Conservation (phyloP, 2,797 vertebrate genomes). For the Euphonia xanthogaster region DNA sequence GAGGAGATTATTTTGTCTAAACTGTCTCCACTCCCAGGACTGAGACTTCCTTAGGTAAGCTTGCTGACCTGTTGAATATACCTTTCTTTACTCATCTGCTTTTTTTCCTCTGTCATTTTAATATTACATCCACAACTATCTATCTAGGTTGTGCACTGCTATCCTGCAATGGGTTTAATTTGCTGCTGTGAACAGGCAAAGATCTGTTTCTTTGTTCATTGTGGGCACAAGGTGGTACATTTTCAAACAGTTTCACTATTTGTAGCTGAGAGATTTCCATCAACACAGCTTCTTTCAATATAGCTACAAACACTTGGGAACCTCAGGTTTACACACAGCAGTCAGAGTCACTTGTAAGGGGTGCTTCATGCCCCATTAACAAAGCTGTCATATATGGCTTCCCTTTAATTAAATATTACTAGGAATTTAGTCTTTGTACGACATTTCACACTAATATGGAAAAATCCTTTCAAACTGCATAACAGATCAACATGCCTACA, state of each 20-base stretch:
- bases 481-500: neutral
- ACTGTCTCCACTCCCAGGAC: neutral
- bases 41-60: constrained; percentile 4
- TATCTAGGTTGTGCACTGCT: neutral
- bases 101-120: neutral
- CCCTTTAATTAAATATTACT: constrained; percentile 24
- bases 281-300: neutral
- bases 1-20: constrained; percentile 1
- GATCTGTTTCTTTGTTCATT: neutral
- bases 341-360: neutral
- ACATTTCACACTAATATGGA: neutral
- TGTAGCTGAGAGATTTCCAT: neutral
- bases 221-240: neutral
- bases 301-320: neutral
- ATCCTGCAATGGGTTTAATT: neutral
- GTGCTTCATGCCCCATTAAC: neutral
- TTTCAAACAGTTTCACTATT: neutral
- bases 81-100: neutral
- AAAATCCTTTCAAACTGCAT: constrained; percentile 15
- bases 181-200: neutral
- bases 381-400: neutral
- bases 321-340: neutral
- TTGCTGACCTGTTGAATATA: neutral
- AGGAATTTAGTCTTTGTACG: neutral
- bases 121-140: neutral